Base-by-base conservation (phyloP, 2,797 vertebrate genomes). In the Microchirus variegatus region DNA sequence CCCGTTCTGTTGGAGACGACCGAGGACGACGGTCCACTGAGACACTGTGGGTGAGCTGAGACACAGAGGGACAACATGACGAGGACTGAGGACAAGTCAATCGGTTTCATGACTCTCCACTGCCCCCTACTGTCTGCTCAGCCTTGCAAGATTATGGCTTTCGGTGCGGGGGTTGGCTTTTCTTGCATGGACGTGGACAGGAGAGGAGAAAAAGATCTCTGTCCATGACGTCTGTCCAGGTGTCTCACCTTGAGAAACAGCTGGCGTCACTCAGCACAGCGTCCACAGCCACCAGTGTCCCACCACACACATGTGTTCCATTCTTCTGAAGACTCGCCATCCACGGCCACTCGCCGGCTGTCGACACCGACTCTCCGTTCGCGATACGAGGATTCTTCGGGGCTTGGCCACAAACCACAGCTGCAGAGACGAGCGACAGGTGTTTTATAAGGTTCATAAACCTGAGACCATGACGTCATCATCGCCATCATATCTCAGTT, bases 261-360 rank as follows among this genome's bases (percentile, higher is more conserved):
- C 90, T 73, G n/a, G 94, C 94, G 0, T 89, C 86, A 0, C 84
- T 94, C 52, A 96, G 22, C 51, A 95, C 90, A 72, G 85, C 86
- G 56, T 87, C 70, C 44, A 65, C 14, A 0, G 90, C 56, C 43
- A 95, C 83, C 22, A 96, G 88, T 2, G 93, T 89, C 7, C 93
- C 95, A 0, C 92, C 92, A 35, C 95, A 96, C 63, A 92, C 75
- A 0, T 95, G 93, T 9, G 1, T 17, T 9, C 90, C 83, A 0
- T 87, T 63, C 4, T 43, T 79, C 53, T 87, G 89, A 12, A 96
- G 50, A 63, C 93, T 95, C 50, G 86, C 93, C 67, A 90, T 77
- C 92, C 91, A 93, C 0, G 91, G 90, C 92, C 91, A 92, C 0
- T 8, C 0, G 4, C 80, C 88, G 0, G 60, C 56, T 0, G 58